Base-by-base conservation (phyloP, 2,888 invertebrate species). In the Lepidocyrtinus sp. region DNA sequence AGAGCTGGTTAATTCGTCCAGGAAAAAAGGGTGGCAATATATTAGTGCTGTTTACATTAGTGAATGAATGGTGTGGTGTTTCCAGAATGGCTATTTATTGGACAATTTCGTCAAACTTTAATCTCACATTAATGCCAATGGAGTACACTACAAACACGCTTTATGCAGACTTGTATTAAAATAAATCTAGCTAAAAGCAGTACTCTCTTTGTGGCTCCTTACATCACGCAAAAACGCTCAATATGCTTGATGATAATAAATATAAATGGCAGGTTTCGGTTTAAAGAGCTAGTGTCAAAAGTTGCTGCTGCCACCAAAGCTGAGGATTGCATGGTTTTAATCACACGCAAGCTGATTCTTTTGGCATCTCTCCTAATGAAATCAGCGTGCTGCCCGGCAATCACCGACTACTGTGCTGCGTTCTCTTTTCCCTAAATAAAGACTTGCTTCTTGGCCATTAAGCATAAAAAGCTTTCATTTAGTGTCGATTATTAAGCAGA, bases 301-400 rank as follows among this genome's bases (percentile, higher is more conserved):
- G 74, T 69, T 64, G 82, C 82, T 81, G 76, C 80, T 81, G 82
- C 84, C 83, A 83, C 84, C 82, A 82, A 83, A 86, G 85, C 83
- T 79, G 82, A 82, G 75, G 85, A 83, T 84, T 83, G 85, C 83
- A 86, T 85, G 85, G 82, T 46, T 69, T 55, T 69, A 83, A 76
- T 85, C 85, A 85, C 86, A 86, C 86, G 86, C 86, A 76, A 86
- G 83, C 86, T 84, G 86, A 83, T 82, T 84, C 84, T 85, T 83
- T 85, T 85, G 81, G 82, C 85, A 85, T 85, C 86, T 84, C 82
- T 74, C 70, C 79, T 85, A 86, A 86, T 86, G 82, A 86, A 86
- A 86, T 86, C 85, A 86, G 83, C 81, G 78, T 83, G 81, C 74
- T 82, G 73, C 79, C 68, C 76, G 46, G 75, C 73, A 71, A 73